Evolutionary conservation across 2,113 vertebrate species (phyloP).

Genomic region (Ptychochromis oligacanthus): DNA sequence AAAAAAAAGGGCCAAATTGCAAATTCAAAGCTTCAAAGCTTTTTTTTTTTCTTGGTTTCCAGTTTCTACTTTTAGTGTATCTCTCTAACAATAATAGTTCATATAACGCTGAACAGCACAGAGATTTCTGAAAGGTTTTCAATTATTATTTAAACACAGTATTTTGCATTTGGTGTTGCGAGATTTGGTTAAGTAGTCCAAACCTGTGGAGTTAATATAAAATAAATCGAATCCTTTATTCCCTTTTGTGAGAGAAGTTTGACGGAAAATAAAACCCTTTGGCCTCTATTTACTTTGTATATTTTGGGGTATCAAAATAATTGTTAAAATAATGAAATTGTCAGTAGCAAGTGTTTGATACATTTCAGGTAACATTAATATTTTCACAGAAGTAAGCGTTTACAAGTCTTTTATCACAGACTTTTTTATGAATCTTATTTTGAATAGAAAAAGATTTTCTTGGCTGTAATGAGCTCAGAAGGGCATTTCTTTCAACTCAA

Average conservation of each 20-base stretch:
- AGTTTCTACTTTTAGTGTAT: too few species aligned
- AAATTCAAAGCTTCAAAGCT: too few species aligned
- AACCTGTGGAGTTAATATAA: too few species aligned
- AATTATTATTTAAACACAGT: too few species aligned
- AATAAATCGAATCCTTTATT: neutral
- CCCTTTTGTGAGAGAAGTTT: too few species aligned
- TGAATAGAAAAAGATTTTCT: neutral
- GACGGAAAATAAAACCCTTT: too few species aligned
- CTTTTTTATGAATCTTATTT: rapidly evolving
- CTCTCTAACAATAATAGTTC: too few species aligned
- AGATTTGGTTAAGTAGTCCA: neutral
- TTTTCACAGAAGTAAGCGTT: neutral
- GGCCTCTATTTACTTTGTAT: neutral
- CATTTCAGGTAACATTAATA: neutral
- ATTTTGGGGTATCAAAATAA: neutral
- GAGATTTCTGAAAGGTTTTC: too few species aligned
- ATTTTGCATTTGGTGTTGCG: neutral
- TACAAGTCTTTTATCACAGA: neutral
- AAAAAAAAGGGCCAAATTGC: too few species aligned
- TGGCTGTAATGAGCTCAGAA: neutral
- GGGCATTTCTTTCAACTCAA: neutral
- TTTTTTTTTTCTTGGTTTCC: too few species aligned
- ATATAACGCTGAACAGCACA: too few species aligned
- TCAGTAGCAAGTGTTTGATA: neutral
- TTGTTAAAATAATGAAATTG: neutral